These are phyloP conservation scores for Rhinichthys klamathensis DNA, from an alignment of 2,113 vertebrate genomes.

Conservation along the genomic window DNA sequence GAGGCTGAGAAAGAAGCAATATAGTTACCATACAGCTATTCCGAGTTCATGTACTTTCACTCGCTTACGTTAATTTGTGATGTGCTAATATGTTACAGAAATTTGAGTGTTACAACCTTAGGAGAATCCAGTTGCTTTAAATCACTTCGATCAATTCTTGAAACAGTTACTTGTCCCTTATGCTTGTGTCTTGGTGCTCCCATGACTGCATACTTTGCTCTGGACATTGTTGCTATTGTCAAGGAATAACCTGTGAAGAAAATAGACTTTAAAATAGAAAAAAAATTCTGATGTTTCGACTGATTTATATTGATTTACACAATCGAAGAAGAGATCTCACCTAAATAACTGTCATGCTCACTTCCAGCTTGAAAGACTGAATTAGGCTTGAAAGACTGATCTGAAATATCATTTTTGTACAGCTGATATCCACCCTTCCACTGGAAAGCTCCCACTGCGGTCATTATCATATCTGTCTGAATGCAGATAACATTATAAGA, in stretches of 20 bases:
- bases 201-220: conserved; percentile 49
- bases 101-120: conserved; percentile 27
- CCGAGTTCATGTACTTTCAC: not conserved
- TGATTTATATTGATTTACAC: not conserved
- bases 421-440: conserved; percentile 70
- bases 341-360: conserved; percentile 69
- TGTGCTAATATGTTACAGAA: not conserved
- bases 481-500: not conserved
- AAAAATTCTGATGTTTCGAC: too few relatives aligned
- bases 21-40: not conserved
- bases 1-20: conserved; percentile 40
- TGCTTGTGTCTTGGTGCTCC: conserved; percentile 74
- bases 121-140: not conserved
- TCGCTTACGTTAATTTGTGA: not conserved
- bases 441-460: conserved; percentile 69
- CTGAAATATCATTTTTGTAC: not conserved
- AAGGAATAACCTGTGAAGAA: conserved; percentile 73
- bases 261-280: too few relatives aligned
- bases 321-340: conserved; percentile 51
- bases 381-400: too few relatives aligned
- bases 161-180: conserved; percentile 60
- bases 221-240: not conserved
- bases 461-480: conserved; percentile 57
- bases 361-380: conserved; percentile 33
- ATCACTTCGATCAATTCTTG: fast-evolving